A percentile compares a stretch with the other conserved stretches of the same genome.
Conservation (phyloP, 92 coral and sea anemone genomes). For the Epizoanthus scotinus region DNA sequence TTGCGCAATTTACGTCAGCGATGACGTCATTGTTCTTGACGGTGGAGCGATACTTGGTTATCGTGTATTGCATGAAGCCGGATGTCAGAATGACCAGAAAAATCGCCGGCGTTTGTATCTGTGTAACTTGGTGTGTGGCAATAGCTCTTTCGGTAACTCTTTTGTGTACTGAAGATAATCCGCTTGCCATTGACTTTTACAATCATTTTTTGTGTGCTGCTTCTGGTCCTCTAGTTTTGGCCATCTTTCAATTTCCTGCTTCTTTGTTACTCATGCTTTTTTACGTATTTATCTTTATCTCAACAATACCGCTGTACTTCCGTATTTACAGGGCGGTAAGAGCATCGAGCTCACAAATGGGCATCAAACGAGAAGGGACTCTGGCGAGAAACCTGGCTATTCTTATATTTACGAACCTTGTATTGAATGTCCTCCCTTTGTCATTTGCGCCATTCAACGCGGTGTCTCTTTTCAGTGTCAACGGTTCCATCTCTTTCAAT, state of each 20-base stretch:
- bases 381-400: slow-evolving; percentile 43
- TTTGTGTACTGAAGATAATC: slow-evolving; percentile 58
- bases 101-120: slow-evolving; percentile 20
- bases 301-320: slow-evolving; percentile 59
- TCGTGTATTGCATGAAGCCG: slow-evolving; percentile 68
- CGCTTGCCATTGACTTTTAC: slow-evolving; percentile 20
- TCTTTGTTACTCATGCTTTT: slow-evolving; percentile 12
- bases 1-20: slow-evolving; percentile 54
- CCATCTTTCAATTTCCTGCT: too few relatives aligned
- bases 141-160: slow-evolving; percentile 51
- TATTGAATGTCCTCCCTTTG: too few relatives aligned
- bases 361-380: slow-evolving; percentile 67
- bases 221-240: too few relatives aligned
- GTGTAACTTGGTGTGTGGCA: slow-evolving; percentile 51
- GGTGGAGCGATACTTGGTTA: slow-evolving; percentile 61
- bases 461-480: too few relatives aligned
- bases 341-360: slow-evolving; percentile 55
- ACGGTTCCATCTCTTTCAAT: too few relatives aligned
- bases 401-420: too few relatives aligned
- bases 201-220: too few relatives aligned
- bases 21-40: slow-evolving; percentile 58
- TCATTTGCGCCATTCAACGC: too few relatives aligned
- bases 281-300: slow-evolving; percentile 45
- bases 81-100: slow-evolving; percentile 37
- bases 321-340: slow-evolving; percentile 60